These are phyloP conservation scores for Adelognathus sp. DNA, from an alignment of 2,888 invertebrate species.

Conservation along the genomic window DNA sequence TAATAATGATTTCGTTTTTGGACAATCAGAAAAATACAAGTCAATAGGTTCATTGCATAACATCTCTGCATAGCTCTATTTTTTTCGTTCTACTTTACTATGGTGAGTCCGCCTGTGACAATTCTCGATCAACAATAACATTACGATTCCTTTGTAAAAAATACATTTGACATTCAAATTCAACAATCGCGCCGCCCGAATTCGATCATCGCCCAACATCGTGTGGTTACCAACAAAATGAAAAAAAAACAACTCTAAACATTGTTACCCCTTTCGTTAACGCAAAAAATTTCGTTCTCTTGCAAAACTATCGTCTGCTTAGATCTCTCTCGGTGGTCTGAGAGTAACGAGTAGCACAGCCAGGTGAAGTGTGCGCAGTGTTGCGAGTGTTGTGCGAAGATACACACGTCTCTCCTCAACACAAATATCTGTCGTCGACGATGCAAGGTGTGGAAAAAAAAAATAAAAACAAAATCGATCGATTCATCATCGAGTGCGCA, in stretches of 20 bases:
- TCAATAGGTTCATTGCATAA: no score
- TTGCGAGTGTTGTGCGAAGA: conserved; percentile 42
- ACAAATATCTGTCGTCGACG: conserved; percentile 38
- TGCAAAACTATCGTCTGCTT: conserved; percentile 7
- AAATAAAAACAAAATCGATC: conserved; percentile 27
- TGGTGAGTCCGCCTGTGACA: no score
- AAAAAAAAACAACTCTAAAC: background rate
- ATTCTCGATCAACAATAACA: no score
- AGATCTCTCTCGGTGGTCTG: conserved; percentile 10
- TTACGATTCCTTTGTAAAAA: no score
- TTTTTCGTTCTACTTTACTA: no score
- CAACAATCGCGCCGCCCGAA: background rate
- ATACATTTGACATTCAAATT: no score
- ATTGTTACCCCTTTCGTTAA: background rate
- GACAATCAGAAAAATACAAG: no score
- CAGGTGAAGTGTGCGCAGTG: conserved; percentile 45
- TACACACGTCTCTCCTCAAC: conserved; percentile 21
- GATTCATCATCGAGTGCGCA: background rate
- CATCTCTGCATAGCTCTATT: no score
- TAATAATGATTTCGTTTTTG: no score
- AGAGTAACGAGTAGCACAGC: conserved; percentile 15
- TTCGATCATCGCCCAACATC: background rate
- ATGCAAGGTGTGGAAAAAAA: conserved; percentile 57
- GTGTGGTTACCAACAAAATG: background rate
- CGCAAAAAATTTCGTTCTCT: background rate